Evolutionary conservation across 2,888 invertebrate species (phyloP), one percentile per base, ranked within the genome.

Genomic region (Apeira syringaria): DNA sequence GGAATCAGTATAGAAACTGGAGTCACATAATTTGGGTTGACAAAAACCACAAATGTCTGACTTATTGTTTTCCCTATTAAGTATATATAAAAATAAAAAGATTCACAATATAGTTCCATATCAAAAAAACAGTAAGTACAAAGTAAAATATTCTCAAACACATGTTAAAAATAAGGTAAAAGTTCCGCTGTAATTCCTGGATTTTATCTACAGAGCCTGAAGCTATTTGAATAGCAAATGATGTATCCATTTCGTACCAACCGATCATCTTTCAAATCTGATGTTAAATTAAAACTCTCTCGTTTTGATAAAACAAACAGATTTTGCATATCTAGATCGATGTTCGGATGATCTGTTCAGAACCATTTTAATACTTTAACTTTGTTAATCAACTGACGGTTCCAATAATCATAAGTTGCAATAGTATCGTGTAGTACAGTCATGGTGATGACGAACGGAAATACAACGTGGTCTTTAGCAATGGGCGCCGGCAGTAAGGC

Each of bases 161-260:
- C 32, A 29, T 12, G n/a, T 29, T 33, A n/a, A 25, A 35, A 45
- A 40, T 0, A 46, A 39, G 12, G 31, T 12, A 40, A 45, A 35
- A 20, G 10, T 24, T 25, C 25, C 12, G 15, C 12, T 33, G n/a
- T 39, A 45, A 39, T 45, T 35, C 29, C 35, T 39, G 53, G 54
- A 55, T 61, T 55, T 56, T 53, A 64, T 66, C 61, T 53, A 42
- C 49, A 54, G 47, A 43, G 74, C 88, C 75, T 60, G 33, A 45
- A 78, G 87, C 65, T 85, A 70, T 88, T 85, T 81, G 78, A 78
- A 87, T 87, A 87, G 88, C 78, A 76, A 85, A 85, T 80, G 78
- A 81, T 80, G 81, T 73, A 76, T 78, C 74, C 76, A 73, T 77
- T 76, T 72, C 62, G 62, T 18, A 2, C 27, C 60, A 68, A 15